Percentiles rank a stretch among this genome's conserved stretches.
Conservation (phyloP, 1,140 invertebrate genomes). For the Hylyphantes graminicola region DNA sequence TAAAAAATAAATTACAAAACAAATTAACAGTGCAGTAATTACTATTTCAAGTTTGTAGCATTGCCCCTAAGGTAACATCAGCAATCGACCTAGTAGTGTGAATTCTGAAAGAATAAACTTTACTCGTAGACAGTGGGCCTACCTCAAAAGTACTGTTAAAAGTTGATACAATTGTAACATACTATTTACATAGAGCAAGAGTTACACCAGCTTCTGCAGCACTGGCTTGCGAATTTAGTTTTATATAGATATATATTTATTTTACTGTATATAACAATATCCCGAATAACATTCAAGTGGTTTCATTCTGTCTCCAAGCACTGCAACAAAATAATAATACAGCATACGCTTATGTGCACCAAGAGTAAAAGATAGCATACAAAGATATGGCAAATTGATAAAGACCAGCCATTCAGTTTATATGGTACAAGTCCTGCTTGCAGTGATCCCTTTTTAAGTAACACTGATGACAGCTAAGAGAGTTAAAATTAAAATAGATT, state of each 20-base stretch:
- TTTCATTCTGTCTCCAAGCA: conserved; percentile 48
- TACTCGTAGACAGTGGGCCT: conserved; percentile 15
- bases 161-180: conserved; percentile 52
- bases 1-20: not conserved
- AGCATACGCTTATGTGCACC: conserved; percentile 48
- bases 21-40: conserved; percentile 33
- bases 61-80: conserved; percentile 23
- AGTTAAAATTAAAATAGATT: conserved; percentile 37
- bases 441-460: conserved; percentile 28
- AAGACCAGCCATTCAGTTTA: conserved; percentile 26
- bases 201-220: conserved; percentile 48
- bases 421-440: conserved; percentile 39
- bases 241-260: conserved; percentile 58
- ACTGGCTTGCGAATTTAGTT: conserved; percentile 45
- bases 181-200: conserved; percentile 59
- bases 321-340: conserved; percentile 47
- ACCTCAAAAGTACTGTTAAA: conserved; percentile 55
- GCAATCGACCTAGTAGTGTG: conserved; percentile 36
- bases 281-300: conserved; percentile 50
- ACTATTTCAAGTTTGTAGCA: conserved; percentile 37
- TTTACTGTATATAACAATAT: conserved; percentile 61
- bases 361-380: conserved; percentile 51
- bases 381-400: conserved; percentile 46
- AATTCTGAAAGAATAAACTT: conserved; percentile 50
- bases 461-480: conserved; percentile 23